Percentiles rank a stretch among this genome's conserved stretches.
These are phyloP conservation scores for Laticauda laticaudata DNA, from an alignment of 2,113 vertebrate genomes.

Conservation along the genomic window DNA sequence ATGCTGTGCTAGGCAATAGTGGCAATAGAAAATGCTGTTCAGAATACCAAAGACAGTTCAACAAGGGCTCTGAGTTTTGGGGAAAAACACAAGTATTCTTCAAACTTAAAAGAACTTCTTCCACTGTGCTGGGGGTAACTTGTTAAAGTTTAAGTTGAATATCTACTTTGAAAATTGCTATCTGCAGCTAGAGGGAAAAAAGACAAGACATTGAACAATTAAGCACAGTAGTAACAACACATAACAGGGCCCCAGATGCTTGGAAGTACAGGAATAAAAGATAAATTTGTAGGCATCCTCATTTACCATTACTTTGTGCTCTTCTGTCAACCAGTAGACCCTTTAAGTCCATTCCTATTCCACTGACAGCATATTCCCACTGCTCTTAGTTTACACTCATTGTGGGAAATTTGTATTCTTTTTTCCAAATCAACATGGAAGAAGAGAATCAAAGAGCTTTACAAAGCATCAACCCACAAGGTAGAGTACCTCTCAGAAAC, in stretches of 20 bases:
- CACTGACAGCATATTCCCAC: neutral
- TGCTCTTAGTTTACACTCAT: neutral
- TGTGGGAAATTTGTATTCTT: neutral
- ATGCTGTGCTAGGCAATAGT: slow-evolving; percentile 48
- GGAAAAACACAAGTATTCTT: neutral
- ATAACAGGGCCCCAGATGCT: neutral
- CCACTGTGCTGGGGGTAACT: neutral
- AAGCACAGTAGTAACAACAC: neutral
- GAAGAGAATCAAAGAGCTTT: neutral
- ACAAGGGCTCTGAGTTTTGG: neutral
- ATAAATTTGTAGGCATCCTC: neutral
- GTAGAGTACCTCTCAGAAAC: neutral
- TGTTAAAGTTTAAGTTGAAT: neutral
- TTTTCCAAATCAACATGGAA: neutral
- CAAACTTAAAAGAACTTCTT: neutral
- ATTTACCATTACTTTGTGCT: neutral
- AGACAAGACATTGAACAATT: neutral
- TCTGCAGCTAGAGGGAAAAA: neutral
- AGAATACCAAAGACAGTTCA: neutral
- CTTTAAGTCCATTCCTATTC: neutral
- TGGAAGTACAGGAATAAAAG: neutral
- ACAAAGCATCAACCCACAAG: neutral
- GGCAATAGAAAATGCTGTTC: neutral
- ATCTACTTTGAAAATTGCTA: neutral
- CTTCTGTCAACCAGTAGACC: neutral